Conservation (phyloP, 1,140 invertebrate species). For the Cyclina sinensis region DNA sequence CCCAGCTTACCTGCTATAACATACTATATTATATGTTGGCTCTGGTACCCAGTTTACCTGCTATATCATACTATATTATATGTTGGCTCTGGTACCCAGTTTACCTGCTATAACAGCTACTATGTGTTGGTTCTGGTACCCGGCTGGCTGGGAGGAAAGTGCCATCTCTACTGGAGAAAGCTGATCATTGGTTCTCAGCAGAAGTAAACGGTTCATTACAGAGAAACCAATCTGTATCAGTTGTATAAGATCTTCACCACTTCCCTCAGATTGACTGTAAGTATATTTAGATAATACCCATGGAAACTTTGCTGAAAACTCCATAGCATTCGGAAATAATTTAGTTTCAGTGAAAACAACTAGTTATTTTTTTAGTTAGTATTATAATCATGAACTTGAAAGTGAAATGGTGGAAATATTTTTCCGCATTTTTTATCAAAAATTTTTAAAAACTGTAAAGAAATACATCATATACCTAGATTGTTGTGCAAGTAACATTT, state of each 20-base stretch:
- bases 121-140: conserved; percentile 84
- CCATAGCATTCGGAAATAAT: too few relatives aligned
- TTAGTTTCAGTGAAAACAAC: too few relatives aligned
- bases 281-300: neutral
- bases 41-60: too few relatives aligned
- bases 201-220: conserved; percentile 86
- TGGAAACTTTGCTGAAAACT: too few relatives aligned
- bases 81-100: conserved; percentile 70
- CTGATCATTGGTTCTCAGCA: conserved; percentile 80
- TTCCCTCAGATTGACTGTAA: conserved; percentile 75
- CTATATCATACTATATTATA: too few relatives aligned
- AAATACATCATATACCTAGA: conserved; percentile 79
- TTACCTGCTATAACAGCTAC: conserved; percentile 90
- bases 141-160: conserved; percentile 85
- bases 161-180: conserved; percentile 85
- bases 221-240: conserved; percentile 86
- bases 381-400: too few relatives aligned
- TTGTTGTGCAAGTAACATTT: conserved; percentile 84
- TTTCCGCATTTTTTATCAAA: too few relatives aligned
- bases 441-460: too few relatives aligned
- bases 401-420: too few relatives aligned
- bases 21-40: too few relatives aligned
- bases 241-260: conserved; percentile 84
- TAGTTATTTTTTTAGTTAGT: too few relatives aligned
- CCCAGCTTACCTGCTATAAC: too few relatives aligned